Percentiles rank a stretch among this genome's conserved stretches.
phyloP scores from a whole-genome alignment of 2,888 invertebrate species.

The Dendrolimus pini region DNA sequence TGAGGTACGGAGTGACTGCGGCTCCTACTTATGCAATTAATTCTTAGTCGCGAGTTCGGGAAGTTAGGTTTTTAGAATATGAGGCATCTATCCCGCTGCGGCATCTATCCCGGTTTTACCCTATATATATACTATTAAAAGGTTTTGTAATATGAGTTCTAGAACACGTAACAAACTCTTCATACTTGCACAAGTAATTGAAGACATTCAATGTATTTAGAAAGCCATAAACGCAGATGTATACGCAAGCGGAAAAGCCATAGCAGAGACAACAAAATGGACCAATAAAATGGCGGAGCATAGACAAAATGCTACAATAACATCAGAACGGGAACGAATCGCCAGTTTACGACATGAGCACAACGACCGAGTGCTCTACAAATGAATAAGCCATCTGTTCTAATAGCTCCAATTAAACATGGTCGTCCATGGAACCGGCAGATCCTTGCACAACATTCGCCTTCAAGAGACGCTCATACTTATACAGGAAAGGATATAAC shows the following conservation, averaged over 20 bases:
- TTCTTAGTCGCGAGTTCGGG: too few relatives aligned
- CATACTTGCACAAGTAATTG: slow-evolving; percentile 5
- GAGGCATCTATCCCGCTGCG: too few relatives aligned
- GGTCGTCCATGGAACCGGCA: slow-evolving; percentile 43
- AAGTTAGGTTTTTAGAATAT: too few relatives aligned
- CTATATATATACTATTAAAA: too few relatives aligned
- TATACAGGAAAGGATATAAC: not conserved
- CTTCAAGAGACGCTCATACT: slow-evolving; percentile 35
- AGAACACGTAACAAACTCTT: too few relatives aligned
- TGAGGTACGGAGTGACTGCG: too few relatives aligned
- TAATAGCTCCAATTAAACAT: slow-evolving; percentile 75
- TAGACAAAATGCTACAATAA: slow-evolving; percentile 77
- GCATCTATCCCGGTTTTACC: too few relatives aligned
- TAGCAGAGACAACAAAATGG: slow-evolving; percentile 65
- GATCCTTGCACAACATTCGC: slow-evolving; percentile 48
- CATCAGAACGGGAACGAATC: slow-evolving; percentile 75
- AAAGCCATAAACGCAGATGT: slow-evolving; percentile 46
- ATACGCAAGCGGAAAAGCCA: slow-evolving; percentile 40
- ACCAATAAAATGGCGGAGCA: slow-evolving; percentile 70
- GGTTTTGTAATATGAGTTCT: too few relatives aligned
- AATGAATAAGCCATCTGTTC: slow-evolving; percentile 77
- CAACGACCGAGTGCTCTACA: slow-evolving; percentile 74
- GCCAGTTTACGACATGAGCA: slow-evolving; percentile 73
- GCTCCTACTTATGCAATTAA: too few relatives aligned
- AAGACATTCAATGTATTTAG: slow-evolving; percentile 17